Conservation (phyloP, 2,888 invertebrate species). For the Cosmopolites sordidus region DNA sequence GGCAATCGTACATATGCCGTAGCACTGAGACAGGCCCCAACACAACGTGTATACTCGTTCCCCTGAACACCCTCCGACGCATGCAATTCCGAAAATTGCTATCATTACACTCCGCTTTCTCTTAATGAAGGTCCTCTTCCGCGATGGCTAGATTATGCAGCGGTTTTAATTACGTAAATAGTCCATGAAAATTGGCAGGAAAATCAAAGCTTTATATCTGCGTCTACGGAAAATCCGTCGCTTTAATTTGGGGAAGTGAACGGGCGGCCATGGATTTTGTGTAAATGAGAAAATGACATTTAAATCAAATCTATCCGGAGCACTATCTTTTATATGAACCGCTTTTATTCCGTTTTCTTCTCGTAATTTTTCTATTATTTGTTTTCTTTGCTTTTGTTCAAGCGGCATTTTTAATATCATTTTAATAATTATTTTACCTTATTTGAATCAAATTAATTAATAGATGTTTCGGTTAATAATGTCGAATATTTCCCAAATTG, state of each 20-base stretch:
- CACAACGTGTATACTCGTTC: not conserved
- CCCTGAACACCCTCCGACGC: constrained; percentile 26
- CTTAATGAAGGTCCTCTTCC: constrained; percentile 32
- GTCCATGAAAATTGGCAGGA: constrained; percentile 1
- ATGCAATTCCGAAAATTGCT: constrained; percentile 36
- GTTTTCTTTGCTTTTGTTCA: too few relatives aligned
- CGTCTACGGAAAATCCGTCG: constrained; percentile 1
- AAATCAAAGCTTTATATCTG: not conserved
- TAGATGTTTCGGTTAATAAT: too few relatives aligned
- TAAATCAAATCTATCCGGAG: not conserved
- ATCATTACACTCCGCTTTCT: constrained; percentile 35
- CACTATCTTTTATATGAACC: not conserved
- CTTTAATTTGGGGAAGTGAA: constrained; percentile 1
- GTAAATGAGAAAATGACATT: constrained; percentile 1
- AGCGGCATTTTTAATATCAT: too few relatives aligned
- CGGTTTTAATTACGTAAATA: constrained; percentile 2
- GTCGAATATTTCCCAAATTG: too few relatives aligned
- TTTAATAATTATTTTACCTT: too few relatives aligned
- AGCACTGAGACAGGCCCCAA: constrained; percentile 5
- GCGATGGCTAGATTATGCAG: constrained; percentile 12
- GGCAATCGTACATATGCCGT: constrained; percentile 36
- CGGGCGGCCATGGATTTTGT: not conserved
- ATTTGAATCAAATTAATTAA: too few relatives aligned
- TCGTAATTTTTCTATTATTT: too few relatives aligned
- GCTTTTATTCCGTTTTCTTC: not conserved